Evolutionary conservation across 2,113 vertebrate genomes (phyloP).

Genomic region (Theristicus caerulescens): DNA sequence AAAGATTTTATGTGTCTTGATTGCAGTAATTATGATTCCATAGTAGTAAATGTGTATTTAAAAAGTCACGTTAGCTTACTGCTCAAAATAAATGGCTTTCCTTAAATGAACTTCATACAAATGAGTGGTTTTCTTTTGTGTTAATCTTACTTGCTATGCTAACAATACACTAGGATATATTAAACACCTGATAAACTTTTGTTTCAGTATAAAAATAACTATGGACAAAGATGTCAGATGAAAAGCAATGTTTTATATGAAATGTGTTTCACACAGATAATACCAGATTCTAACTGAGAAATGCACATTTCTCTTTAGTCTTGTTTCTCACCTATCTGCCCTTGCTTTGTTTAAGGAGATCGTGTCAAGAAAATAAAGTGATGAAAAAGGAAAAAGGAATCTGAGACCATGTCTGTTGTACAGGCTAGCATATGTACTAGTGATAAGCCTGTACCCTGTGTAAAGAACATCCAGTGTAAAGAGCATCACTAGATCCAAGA

Average conservation of each 20-base stretch:
- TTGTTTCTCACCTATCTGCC: background rate
- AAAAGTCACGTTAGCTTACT: constrained; percentile 50
- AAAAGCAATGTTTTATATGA: background rate
- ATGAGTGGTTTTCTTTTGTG: constrained; percentile 39
- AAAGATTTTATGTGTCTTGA: constrained; percentile 71
- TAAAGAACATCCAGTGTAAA: background rate
- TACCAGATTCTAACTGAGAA: background rate
- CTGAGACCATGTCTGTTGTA: background rate
- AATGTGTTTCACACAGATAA: background rate
- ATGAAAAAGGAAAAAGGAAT: background rate
- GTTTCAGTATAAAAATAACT: background rate
- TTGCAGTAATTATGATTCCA: constrained; percentile 67
- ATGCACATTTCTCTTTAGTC: background rate
- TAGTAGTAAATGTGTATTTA: constrained; percentile 57
- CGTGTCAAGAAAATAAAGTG: background rate
- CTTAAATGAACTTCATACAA: constrained; percentile 52
- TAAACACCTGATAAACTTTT: constrained; percentile 22
- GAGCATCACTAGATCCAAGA: background rate
- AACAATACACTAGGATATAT: constrained; percentile 35
- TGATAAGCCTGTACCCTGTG: background rate
- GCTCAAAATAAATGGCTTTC: constrained; percentile 44
- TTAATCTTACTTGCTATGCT: constrained; percentile 41
- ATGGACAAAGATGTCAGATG: background rate
- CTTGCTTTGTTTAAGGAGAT: background rate
- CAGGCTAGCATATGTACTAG: background rate